phyloP scores from a whole-genome alignment of 2,113 vertebrate genomes.

The Pristiophorus japonicus region DNA sequence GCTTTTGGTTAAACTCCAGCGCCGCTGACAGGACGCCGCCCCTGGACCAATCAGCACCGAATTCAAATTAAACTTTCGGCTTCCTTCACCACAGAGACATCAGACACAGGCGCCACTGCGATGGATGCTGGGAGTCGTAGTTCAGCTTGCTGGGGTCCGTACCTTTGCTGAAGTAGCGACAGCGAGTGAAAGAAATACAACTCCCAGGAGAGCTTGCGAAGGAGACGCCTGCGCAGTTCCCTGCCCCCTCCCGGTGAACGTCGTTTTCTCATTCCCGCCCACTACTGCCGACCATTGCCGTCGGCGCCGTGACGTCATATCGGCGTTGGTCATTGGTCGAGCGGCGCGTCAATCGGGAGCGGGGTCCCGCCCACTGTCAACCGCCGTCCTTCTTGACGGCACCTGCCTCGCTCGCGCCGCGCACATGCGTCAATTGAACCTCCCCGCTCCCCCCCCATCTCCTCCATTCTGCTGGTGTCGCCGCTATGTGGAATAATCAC shows the following conservation, averaged over 20 bases:
- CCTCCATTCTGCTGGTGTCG: background rate
- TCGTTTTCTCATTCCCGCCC: background rate
- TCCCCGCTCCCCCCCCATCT: background rate
- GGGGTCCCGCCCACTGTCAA: background rate
- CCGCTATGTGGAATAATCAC: constrained; percentile 20
- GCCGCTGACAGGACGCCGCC: constrained; percentile 12
- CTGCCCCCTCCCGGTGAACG: background rate
- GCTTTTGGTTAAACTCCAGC: constrained; percentile 23
- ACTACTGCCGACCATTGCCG: background rate
- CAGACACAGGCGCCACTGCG: background rate
- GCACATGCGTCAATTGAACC: background rate
- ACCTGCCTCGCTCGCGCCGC: too few species aligned
- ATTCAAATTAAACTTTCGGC: constrained; percentile 25
- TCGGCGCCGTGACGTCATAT: background rate
- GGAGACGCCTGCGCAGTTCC: background rate
- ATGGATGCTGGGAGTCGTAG: background rate
- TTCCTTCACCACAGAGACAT: constrained; percentile 28
- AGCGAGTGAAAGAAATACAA: background rate
- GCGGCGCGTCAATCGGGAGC: background rate
- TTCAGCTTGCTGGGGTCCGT: background rate
- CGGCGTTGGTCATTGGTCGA: background rate
- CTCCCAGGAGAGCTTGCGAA: background rate
- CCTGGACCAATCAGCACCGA: constrained; percentile 8
- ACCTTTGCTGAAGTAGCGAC: background rate
- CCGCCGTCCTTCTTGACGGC: accelerated